Conservation (phyloP, 2,888 invertebrate species). For the Polyommatus iphigenia region DNA sequence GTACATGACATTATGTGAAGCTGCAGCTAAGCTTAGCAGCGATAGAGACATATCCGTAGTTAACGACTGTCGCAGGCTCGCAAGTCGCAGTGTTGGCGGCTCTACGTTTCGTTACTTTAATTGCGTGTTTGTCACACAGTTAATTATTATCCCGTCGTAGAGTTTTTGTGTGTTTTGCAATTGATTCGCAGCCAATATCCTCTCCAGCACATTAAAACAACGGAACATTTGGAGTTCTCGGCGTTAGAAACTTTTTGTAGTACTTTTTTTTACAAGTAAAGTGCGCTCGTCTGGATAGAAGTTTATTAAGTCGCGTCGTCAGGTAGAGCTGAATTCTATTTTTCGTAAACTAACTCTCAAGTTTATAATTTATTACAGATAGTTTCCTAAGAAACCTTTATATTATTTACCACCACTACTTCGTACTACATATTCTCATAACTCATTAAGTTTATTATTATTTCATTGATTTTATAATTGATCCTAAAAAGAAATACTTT, state of each 20-base stretch:
- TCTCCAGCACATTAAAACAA: conserved; percentile 61
- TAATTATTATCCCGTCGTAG: conserved; percentile 5
- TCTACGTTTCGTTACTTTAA: conserved; percentile 68
- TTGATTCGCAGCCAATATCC: conserved; percentile 66
- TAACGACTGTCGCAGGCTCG: conserved; percentile 39
- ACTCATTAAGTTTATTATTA: too few relatives aligned
- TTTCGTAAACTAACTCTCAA: too few relatives aligned
- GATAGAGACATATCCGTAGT: not conserved
- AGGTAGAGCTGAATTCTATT: not conserved
- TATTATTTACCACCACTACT: too few relatives aligned
- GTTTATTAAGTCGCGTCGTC: not conserved
- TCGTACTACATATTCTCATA: too few relatives aligned
- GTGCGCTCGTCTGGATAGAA: not conserved
- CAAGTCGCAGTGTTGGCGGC: conserved; percentile 57
- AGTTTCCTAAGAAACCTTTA: too few relatives aligned
- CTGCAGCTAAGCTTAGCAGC: not conserved
- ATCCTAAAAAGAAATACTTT: conserved; percentile 46
- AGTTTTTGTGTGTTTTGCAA: conserved; percentile 19
- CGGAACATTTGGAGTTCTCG: conserved; percentile 54
- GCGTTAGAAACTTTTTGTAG: not conserved
- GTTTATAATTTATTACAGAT: too few relatives aligned
- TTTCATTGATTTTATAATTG: not conserved
- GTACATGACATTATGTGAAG: not conserved
- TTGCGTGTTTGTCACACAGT: conserved; percentile 68
- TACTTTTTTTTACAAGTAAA: not conserved